Evolutionary conservation across 2,113 vertebrate species (phyloP), one percentile per base, ranked within the genome.

Genomic region (Anoura caudifer): DNA sequence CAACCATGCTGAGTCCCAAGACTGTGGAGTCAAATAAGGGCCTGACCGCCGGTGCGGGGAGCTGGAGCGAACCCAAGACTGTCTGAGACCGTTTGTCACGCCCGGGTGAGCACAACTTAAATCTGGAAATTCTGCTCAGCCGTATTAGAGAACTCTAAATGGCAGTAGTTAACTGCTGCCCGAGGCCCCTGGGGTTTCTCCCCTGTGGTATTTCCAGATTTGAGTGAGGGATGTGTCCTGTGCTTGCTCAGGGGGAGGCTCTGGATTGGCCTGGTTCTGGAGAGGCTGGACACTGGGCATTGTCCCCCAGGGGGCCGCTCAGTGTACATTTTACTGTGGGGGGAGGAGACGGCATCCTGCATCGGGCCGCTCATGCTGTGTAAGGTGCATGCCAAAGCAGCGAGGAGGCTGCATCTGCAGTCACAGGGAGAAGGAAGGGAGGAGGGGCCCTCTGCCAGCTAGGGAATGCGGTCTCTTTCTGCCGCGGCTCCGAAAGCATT

Each of bases 71-170:
- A 94, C 73, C 56, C 88, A 85, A 54, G 93, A 10, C 96, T 93
- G 96, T 70, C 97, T 93, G 77, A 83, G 91, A 47, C 94, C 56
- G 47, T 93, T 89, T 88, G 87, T 89, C 95, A 94, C 87, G 97
- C 89, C 79, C 82, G 95, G 75, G 73, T 67, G 93, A 96, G 79
- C 95, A 91, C 97, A 61, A 76, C 80, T 93, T 82, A 96, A 87
- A 91, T 95, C 95, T 89, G 97, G 97, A 96, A 96, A 89, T 93
- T 97, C 96, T 97, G 95, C 97, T 94, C 89, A 76, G 89, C 95
- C 7, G 3, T 89, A 95, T 97, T 93, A 70, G 73, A 94, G 91
- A 65, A 73, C 84, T 95, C 85, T 96, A 93, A 97, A 75, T 94
- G 95, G 93, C 82, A 80, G 95, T 56, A 50, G 89, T 91, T 93